These are phyloP conservation scores for Lasioglossum baleicum DNA, from an alignment of 1,140 invertebrate species.

Conservation along the genomic window DNA sequence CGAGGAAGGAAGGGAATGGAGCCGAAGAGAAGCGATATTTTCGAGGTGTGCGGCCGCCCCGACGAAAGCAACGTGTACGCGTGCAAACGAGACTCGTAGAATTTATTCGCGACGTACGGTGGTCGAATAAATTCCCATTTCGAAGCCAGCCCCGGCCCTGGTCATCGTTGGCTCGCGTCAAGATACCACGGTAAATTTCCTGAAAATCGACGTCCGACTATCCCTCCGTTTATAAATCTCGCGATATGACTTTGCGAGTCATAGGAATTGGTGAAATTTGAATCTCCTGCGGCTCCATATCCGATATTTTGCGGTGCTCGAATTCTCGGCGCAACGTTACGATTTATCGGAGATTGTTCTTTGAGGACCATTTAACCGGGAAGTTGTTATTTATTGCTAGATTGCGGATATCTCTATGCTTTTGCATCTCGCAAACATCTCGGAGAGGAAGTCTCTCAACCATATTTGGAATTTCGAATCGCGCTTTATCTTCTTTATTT, in stretches of 20 bases:
- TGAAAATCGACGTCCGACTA: neutral
- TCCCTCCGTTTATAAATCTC: neutral
- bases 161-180: neutral
- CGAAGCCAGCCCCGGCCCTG: neutral
- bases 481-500: no score
- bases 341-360: neutral
- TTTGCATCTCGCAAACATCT: no score
- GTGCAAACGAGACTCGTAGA: constrained; percentile 29
- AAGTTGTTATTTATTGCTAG: neutral
- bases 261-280: neutral
- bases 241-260: no score
- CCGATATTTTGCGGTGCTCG: neutral
- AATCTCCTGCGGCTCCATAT: neutral
- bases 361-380: neutral
- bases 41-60: neutral
- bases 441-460: no score
- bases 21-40: constrained; percentile 22
- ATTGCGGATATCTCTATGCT: no score
- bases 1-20: constrained; percentile 4
- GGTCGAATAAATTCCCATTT: constrained; percentile 55
- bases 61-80: constrained; percentile 2
- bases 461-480: no score
- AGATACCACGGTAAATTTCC: constrained; percentile 20
- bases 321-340: no score
- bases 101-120: constrained; percentile 28